Conservation (phyloP, 2,113 vertebrate genomes). For the Ammodytes marinus region DNA sequence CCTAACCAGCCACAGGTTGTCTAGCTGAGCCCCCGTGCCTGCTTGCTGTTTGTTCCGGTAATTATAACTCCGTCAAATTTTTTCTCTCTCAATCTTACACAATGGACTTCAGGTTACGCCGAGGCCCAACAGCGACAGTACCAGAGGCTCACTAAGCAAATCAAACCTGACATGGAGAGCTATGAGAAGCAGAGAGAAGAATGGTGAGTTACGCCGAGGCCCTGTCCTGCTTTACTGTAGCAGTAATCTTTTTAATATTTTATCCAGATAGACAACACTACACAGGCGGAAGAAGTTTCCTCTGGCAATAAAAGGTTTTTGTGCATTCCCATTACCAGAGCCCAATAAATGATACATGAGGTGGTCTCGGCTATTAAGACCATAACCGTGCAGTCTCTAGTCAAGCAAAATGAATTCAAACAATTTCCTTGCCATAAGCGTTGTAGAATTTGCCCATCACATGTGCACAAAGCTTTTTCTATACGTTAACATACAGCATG, state of each 20-base stretch:
- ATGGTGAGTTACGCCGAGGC: constrained; percentile 81
- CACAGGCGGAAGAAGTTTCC: not conserved
- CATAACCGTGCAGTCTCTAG: constrained; percentile 49
- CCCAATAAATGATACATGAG: not conserved
- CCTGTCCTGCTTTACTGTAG: not conserved
- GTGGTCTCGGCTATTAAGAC: not conserved
- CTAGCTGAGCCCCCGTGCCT: constrained; percentile 57
- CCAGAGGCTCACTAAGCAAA: constrained; percentile 94
- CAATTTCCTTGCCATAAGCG: constrained; percentile 4
- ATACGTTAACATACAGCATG: not conserved
- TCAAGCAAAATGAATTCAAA: constrained; percentile 46
- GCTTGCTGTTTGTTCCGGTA: constrained; percentile 75
- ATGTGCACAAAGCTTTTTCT: constrained; percentile 69
- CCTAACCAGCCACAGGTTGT: constrained; percentile 65
- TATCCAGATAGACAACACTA: not conserved
- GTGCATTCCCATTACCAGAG: not conserved
- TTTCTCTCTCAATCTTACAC: constrained; percentile 24
- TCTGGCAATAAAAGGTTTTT: not conserved
- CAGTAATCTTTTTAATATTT: not conserved
- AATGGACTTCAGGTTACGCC: constrained; percentile 88
- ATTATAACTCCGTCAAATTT: constrained; percentile 53
- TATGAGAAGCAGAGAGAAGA: constrained; percentile 91
- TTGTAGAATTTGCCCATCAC: constrained; percentile 47
- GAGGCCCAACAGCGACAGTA: constrained; percentile 97
- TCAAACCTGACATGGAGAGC: constrained; percentile 92